Evolutionary conservation across 2,113 vertebrate genomes (phyloP).

Genomic region (Polypterus bichir): DNA sequence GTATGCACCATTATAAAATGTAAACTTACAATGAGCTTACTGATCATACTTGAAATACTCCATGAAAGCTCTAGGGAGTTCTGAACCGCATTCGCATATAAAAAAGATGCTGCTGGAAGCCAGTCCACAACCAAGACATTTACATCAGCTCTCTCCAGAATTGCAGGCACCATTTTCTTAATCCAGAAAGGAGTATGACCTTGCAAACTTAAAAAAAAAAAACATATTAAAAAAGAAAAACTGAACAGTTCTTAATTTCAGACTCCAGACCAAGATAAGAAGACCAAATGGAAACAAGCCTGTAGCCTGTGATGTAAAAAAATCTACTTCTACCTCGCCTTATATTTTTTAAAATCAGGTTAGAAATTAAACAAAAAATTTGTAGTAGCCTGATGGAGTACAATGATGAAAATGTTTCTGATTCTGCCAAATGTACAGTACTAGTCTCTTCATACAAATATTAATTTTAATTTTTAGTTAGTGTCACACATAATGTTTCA

Average conservation of each 20-base stretch:
- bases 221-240: too few relatives aligned
- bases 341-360: too few relatives aligned
- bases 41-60: conserved; percentile 67
- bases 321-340: too few relatives aligned
- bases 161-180: conserved; percentile 44
- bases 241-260: neutral
- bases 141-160: conserved; percentile 45
- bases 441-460: too few relatives aligned
- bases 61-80: conserved; percentile 67
- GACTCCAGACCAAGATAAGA: neutral
- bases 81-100: conserved; percentile 69
- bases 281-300: rapidly evolving
- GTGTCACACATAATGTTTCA: too few relatives aligned
- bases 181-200: conserved; percentile 81
- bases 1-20: neutral
- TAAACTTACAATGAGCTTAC: conserved; percentile 55
- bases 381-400: too few relatives aligned
- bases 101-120: conserved; percentile 65
- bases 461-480: too few relatives aligned
- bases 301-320: too few relatives aligned
- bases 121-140: conserved; percentile 86
- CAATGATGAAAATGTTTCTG: too few relatives aligned
- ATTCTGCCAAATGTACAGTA: too few relatives aligned
- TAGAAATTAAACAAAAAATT: too few relatives aligned
- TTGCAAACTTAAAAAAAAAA: conserved; percentile 23